A percentile compares a stretch with the other conserved stretches of the same genome.
phyloP scores from a whole-genome alignment of 2,888 invertebrate genomes.

The Teinopalpus imperialis region DNA sequence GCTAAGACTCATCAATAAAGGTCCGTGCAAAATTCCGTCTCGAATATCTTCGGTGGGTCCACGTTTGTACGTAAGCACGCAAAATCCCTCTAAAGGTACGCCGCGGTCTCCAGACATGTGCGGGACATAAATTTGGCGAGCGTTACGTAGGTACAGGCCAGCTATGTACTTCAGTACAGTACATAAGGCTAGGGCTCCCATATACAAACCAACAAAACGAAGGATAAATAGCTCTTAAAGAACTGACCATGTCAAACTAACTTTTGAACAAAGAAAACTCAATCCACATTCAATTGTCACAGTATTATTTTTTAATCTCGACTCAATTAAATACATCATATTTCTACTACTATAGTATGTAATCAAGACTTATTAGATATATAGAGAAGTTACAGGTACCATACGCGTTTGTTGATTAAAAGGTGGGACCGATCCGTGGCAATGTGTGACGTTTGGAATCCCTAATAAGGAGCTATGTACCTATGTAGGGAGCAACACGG shows the following conservation, averaged over 20 bases:
- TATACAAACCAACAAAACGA: slow-evolving; percentile 29
- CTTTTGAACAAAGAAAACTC: too few relatives aligned
- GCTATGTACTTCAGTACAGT: slow-evolving; percentile 67
- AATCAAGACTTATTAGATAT: too few relatives aligned
- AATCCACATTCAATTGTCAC: too few relatives aligned
- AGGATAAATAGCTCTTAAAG: not conserved
- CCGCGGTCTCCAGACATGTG: slow-evolving; percentile 81
- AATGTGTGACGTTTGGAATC: slow-evolving; percentile 7
- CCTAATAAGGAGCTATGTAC: slow-evolving; percentile 67
- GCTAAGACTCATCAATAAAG: slow-evolving; percentile 68
- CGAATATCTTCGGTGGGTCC: slow-evolving; percentile 67
- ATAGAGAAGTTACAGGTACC: too few relatives aligned
- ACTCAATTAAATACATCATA: too few relatives aligned
- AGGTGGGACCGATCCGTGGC: slow-evolving; percentile 9
- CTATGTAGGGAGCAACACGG: slow-evolving; percentile 71
- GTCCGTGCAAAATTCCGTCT: slow-evolving; percentile 70
- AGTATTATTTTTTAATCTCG: too few relatives aligned
- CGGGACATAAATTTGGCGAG: slow-evolving; percentile 81
- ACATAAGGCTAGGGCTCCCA: slow-evolving; percentile 55
- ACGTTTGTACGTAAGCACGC: slow-evolving; percentile 78
- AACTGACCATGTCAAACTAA: too few relatives aligned
- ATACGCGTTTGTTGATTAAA: too few relatives aligned
- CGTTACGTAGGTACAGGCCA: slow-evolving; percentile 77
- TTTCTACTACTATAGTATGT: too few relatives aligned
- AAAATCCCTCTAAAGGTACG: slow-evolving; percentile 80